Evolutionary conservation across 2,797 vertebrate species (phyloP).

Genomic region (Melanotaenia nigrans): DNA sequence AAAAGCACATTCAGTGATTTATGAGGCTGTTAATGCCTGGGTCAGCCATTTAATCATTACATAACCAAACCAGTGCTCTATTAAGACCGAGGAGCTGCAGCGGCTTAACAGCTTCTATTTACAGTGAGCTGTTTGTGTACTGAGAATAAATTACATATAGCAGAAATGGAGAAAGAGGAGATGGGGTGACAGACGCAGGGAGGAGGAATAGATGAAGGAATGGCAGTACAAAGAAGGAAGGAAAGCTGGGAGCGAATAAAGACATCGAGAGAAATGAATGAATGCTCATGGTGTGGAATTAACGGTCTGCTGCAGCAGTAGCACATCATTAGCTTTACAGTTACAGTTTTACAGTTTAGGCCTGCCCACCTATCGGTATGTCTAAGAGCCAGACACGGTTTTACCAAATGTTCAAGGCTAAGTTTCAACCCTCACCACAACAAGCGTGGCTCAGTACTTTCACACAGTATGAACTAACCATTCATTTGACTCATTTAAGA

Average conservation of each 20-base stretch:
- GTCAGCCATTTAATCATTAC: constrained; percentile 63
- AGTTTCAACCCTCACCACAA: too few relatives aligned
- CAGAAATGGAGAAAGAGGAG: constrained; percentile 21
- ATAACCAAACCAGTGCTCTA: constrained; percentile 47
- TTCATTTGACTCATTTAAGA: too few relatives aligned
- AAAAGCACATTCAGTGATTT: constrained; percentile 42
- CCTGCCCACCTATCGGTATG: neutral
- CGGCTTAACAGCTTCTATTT: constrained; percentile 55
- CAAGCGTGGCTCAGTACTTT: too few relatives aligned
- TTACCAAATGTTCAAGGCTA: too few relatives aligned
- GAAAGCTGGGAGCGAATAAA: neutral
- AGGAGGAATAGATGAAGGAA: neutral
- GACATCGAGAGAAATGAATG: neutral
- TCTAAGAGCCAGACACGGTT: neutral
- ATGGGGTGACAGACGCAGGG: constrained; percentile 4
- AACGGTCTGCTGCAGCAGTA: neutral
- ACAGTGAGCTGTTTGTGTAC: constrained; percentile 39
- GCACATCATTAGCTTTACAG: neutral
- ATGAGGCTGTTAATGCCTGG: constrained; percentile 42
- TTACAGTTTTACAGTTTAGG: neutral
- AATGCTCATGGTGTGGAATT: neutral
- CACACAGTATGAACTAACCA: too few relatives aligned
- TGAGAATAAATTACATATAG: constrained; percentile 37
- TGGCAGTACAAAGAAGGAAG: neutral
- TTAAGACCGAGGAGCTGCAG: constrained; percentile 37